A percentile compares a stretch with the other conserved stretches of the same genome.
Evolutionary conservation across 2,113 vertebrate genomes (phyloP).

Genomic region (Colistium nudipinnis): DNA sequence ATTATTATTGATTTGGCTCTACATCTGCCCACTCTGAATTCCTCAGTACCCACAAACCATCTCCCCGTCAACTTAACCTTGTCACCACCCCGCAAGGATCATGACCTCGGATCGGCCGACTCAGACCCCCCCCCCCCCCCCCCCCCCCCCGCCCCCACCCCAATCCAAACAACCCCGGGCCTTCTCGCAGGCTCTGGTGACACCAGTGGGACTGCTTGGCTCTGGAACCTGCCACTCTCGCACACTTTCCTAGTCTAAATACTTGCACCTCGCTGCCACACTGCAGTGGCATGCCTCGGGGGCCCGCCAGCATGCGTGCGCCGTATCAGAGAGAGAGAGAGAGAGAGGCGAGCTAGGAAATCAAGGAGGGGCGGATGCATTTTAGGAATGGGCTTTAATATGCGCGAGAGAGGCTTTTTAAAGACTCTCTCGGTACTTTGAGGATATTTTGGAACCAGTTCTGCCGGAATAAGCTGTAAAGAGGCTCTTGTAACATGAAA

Average conservation of each 20-base stretch:
- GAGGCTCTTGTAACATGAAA: constrained; percentile 43
- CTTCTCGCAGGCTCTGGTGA: constrained; percentile 48
- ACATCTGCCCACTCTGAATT: constrained; percentile 40
- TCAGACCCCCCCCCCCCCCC: constrained; percentile 4
- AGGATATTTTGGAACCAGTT: constrained; percentile 44
- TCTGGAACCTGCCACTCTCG: constrained; percentile 44
- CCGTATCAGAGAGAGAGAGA: constrained; percentile 9
- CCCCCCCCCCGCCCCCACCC: constrained; percentile 3
- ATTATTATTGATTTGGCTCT: constrained; percentile 37
- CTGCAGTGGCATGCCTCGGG: constrained; percentile 23
- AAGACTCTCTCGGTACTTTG: constrained; percentile 39
- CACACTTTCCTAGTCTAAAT: constrained; percentile 48
- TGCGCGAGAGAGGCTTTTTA: constrained; percentile 31
- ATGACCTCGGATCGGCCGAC: constrained; percentile 47
- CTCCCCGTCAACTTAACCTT: constrained; percentile 66
- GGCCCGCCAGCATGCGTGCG: constrained; percentile 19
- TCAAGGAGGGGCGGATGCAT: constrained; percentile 29
- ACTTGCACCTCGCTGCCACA: constrained; percentile 33
- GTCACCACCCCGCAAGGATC: constrained; percentile 58
- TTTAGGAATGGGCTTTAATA: constrained; percentile 42
- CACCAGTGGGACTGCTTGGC: constrained; percentile 54
- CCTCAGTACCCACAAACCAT: constrained; percentile 43
- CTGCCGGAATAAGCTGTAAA: constrained; percentile 51
- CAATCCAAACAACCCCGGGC: constrained; percentile 55
- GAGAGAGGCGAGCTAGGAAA: constrained; percentile 44